Evolutionary conservation across 1,140 invertebrate genomes (phyloP), one percentile per base, ranked within the genome.

Genomic region (Drosophila fuyamai): DNA sequence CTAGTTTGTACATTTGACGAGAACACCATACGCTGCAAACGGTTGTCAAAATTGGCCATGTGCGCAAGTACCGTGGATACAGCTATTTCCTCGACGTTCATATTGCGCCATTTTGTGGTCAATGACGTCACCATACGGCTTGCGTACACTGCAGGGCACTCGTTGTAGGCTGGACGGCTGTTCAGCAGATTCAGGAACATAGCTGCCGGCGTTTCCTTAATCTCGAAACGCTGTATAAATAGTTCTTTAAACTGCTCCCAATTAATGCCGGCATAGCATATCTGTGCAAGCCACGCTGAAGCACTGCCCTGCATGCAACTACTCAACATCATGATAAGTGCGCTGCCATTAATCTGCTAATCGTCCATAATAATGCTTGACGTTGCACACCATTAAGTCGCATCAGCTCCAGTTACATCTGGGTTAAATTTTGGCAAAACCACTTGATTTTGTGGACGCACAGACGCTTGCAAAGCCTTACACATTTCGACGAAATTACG

Each of bases 171-270:
- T 50, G 46, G 35, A 59, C 46, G 57, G 46, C 46, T 48, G 35
- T 48, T 48, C 62, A 66, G 36, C 27, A 66, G 29, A 50, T 57
- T 66, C 36, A 57, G 10, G 23, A 65, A 56, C 23, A 41, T 56
- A 23, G 23, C 23, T 23, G 23, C 23, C 23, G 23, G 4, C 23
- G 23, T 23, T 23, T 23, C 23, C 23, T 23, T 23, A 23, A 23
- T 23, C 3, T 23, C 23, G 23, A 23, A 23, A 23, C 23, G 23
- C 23, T 23, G 23, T 23, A 23, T 23, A 23, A 23, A 23, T 4
- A 23, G 23, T 23, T 23, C 23, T 23, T 18, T 23, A 44, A 44
- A 44, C 40, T 13, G 40, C 13, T 14, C 40, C 40, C 35, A 7
- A 36, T 36, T 36, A 36, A 36, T 36, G 7, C 35, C 35, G 35